Evolutionary conservation across 1,140 invertebrate species (phyloP).

Genomic region (Nasonia giraulti): DNA sequence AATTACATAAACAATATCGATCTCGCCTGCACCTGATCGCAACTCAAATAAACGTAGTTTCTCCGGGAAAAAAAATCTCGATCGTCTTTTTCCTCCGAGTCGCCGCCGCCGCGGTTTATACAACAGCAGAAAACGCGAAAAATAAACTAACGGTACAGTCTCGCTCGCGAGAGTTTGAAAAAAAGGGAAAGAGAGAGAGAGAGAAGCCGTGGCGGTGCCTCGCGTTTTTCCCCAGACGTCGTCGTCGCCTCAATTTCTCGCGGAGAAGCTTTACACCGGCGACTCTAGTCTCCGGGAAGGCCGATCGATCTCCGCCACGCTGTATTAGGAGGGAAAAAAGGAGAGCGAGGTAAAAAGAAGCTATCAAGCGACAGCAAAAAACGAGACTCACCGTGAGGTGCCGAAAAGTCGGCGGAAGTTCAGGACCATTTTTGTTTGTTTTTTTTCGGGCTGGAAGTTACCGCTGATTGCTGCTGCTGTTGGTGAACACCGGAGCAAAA

Average conservation of each 20-base stretch:
- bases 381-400: constrained; percentile 43
- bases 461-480: too few species aligned
- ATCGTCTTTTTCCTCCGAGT: too few species aligned
- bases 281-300: background rate
- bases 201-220: background rate
- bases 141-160: too few species aligned
- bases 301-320: background rate
- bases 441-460: too few species aligned
- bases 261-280: background rate
- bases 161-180: background rate
- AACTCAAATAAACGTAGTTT: too few species aligned
- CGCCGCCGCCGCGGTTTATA: too few species aligned
- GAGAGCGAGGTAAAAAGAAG: background rate
- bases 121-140: too few species aligned
- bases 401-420: constrained; percentile 49
- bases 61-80: too few species aligned
- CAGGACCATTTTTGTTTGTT: constrained; percentile 34
- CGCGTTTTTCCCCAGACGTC: background rate
- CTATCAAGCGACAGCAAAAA: background rate
- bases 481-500: too few species aligned
- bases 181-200: background rate
- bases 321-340: background rate
- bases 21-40: too few species aligned
- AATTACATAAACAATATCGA: too few species aligned
- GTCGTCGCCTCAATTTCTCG: background rate